phyloP scores from a whole-genome alignment of 1,140 invertebrate genomes.

The Drosophila bifasciata region DNA sequence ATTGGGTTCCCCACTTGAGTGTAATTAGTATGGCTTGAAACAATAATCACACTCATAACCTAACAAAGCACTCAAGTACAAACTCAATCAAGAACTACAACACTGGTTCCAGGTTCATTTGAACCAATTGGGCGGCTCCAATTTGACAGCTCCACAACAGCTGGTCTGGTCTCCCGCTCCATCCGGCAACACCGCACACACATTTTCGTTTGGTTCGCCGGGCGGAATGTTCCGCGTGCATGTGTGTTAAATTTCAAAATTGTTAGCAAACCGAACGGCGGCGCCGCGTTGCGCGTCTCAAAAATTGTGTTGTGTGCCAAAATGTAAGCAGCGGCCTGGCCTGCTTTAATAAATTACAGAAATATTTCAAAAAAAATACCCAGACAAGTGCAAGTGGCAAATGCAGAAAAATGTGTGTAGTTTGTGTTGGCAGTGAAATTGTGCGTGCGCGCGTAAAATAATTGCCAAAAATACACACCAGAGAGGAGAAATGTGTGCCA shows the following conservation, averaged over 20 bases:
- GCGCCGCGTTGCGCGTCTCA: conserved; percentile 9
- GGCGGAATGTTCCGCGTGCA: neutral
- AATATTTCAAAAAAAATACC: conserved; percentile 10
- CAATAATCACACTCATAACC: too few relatives aligned
- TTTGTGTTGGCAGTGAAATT: conserved; percentile 51
- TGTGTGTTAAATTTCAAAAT: conserved; percentile 36
- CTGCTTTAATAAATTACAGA: conserved; percentile 24
- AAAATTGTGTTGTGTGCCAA: conserved; percentile 46
- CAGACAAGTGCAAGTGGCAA: neutral
- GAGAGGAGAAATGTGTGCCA: conserved; percentile 49
- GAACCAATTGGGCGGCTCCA: too few relatives aligned
- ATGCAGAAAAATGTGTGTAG: conserved; percentile 18
- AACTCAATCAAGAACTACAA: too few relatives aligned
- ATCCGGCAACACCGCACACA: conserved; percentile 9
- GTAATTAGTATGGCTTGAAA: too few relatives aligned
- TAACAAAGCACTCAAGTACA: too few relatives aligned
- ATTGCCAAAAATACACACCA: conserved; percentile 33
- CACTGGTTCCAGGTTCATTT: too few relatives aligned
- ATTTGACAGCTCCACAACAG: conserved; percentile 13
- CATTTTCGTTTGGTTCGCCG: conserved; percentile 7
- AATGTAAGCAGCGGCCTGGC: conserved; percentile 41
- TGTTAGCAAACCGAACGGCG: conserved; percentile 7
- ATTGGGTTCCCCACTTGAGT: too few relatives aligned
- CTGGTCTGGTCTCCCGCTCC: neutral
- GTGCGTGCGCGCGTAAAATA: conserved; percentile 45